Evolutionary conservation across 2,113 vertebrate species (phyloP).

Genomic region (Ameiurus melas): DNA sequence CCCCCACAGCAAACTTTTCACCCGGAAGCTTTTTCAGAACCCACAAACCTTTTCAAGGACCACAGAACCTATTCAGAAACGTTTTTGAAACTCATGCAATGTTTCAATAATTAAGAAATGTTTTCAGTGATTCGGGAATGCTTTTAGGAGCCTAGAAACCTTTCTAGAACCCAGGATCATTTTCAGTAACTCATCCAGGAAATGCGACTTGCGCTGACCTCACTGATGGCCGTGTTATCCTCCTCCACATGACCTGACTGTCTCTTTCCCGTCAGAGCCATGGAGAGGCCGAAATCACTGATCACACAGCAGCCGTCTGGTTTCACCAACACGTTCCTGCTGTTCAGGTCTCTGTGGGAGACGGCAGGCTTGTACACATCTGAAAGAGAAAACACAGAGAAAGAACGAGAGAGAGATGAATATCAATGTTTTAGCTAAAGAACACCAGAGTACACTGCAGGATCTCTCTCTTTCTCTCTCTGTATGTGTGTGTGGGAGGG

Average conservation of each 20-base stretch:
- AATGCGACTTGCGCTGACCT: conserved; percentile 69
- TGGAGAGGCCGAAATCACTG: conserved; percentile 91
- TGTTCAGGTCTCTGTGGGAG: conserved; percentile 93
- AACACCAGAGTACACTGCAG: conserved; percentile 24
- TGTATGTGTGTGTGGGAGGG: conserved; percentile 1
- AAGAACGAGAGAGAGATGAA: conserved; percentile 56
- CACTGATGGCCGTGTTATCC: conserved; percentile 89
- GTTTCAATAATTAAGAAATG: not conserved
- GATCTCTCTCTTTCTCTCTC: not conserved
- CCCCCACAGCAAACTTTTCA: not conserved
- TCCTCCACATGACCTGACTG: conserved; percentile 86
- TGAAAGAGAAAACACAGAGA: conserved; percentile 58
- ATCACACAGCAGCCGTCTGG: conserved; percentile 88
- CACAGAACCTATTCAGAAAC: not conserved
- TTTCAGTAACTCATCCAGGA: not conserved
- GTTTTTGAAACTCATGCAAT: not conserved
- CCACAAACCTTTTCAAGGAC: not conserved
- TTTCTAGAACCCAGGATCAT: not conserved
- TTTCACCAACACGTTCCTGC: conserved; percentile 91
- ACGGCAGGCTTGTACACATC: conserved; percentile 92
- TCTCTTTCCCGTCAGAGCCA: conserved; percentile 86
- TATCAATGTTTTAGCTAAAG: conserved; percentile 24
- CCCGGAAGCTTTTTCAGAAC: not conserved
- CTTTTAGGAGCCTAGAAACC: not conserved
- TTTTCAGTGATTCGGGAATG: not conserved